phyloP scores from a whole-genome alignment of 2,888 invertebrate genomes.

The Apoda limacodes region DNA sequence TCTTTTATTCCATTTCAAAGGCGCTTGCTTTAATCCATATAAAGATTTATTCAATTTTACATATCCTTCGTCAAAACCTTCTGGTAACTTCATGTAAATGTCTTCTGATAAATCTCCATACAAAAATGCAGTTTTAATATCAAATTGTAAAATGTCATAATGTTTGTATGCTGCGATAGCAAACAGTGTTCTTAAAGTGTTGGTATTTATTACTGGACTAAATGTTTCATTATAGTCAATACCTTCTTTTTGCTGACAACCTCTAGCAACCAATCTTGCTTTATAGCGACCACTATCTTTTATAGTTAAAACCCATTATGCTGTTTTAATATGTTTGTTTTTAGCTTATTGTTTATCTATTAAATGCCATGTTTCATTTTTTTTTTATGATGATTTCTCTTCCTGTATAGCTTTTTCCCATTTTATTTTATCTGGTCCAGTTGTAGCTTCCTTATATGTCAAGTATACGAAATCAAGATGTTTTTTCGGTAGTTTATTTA shows the following conservation, averaged over 20 bases:
- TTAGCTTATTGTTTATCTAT: slow-evolving; percentile 2
- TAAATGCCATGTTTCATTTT: slow-evolving; percentile 4
- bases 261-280: slow-evolving; percentile 3
- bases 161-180: not conserved
- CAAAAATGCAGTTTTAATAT: not conserved
- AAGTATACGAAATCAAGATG: slow-evolving; percentile 1
- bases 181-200: not conserved
- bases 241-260: slow-evolving; percentile 6
- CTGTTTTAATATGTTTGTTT: not conserved
- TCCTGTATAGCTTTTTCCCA: not conserved
- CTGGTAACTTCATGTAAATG: slow-evolving; percentile 6
- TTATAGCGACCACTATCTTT: slow-evolving; percentile 1
- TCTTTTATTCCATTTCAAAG: slow-evolving; percentile 6
- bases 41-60: slow-evolving; percentile 4
- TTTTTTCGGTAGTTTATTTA: not conserved
- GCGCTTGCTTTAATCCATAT: slow-evolving; percentile 5
- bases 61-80: slow-evolving; percentile 1
- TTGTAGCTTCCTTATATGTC: slow-evolving; percentile 2
- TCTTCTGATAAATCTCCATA: not conserved
- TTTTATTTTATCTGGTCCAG: not conserved
- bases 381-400: slow-evolving; percentile 2
- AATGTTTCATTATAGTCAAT: slow-evolving; percentile 2
- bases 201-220: slow-evolving; percentile 1
- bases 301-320: not conserved
- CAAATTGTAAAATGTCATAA: not conserved